A percentile compares a stretch with the other conserved stretches of the same genome.
phyloP scores from a whole-genome alignment of 2,888 invertebrate species.

The Lamellibrachia satsuma region DNA sequence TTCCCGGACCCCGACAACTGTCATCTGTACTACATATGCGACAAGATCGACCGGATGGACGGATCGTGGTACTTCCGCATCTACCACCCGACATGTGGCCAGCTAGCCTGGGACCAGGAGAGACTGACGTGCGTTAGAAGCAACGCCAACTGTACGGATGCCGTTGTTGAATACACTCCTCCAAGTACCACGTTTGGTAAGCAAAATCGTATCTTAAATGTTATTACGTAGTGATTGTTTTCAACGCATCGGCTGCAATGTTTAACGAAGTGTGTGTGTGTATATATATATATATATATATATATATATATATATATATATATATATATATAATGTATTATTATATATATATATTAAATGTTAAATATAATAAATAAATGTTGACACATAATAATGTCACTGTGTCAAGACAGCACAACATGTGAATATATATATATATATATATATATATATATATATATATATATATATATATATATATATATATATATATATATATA shows the following conservation, averaged over 20 bases:
- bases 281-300: not conserved
- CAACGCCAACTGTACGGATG: not conserved
- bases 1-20: not conserved
- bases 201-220: not conserved
- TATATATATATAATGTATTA: too few relatives aligned
- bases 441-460: too few relatives aligned
- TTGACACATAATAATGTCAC: too few relatives aligned
- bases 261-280: not conserved
- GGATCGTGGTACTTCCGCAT: constrained; percentile 17
- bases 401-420: too few relatives aligned
- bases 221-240: not conserved
- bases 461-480: too few relatives aligned
- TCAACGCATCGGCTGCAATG: not conserved
- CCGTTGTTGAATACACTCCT: not conserved
- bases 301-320: not conserved
- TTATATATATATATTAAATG: too few relatives aligned
- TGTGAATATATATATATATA: too few relatives aligned
- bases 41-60: constrained; percentile 6
- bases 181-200: not conserved
- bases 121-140: not conserved
- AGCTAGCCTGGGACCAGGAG: not conserved
- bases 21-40: not conserved
- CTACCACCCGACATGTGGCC: not conserved
- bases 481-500: not conserved
- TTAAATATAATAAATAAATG: too few relatives aligned